Evolutionary conservation across 2,797 vertebrate genomes (phyloP), one percentile per base, ranked within the genome.

Genomic region (Coreius guichenoti): DNA sequence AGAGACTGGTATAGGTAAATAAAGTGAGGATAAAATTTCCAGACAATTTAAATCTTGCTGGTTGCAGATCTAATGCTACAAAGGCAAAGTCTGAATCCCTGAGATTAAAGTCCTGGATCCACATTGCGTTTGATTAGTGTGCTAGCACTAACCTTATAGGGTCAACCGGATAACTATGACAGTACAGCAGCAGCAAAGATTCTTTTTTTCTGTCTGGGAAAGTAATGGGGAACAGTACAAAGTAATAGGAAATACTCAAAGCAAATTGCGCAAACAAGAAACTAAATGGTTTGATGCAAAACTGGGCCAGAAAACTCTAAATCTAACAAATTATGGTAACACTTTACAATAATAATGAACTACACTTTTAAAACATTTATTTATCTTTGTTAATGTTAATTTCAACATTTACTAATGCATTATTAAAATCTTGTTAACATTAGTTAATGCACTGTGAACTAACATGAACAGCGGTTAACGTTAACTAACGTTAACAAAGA

Each of bases 31-130:
- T 69, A 12, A 39, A 3, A 33, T 73, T 47, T 81, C 16, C 31
- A 81, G 80, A 81, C 49, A 58, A 70, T 29, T 43, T 73, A 86
- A 78, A 68, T 83, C 88, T 86, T 80, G 21, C 31, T 73, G 56
- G 82, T 86, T 63, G 31, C 51, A 67, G 78, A 54, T 29, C 54
- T 36, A 21, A 33, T 72, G 56, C 75, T 43, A 86, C 75, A 69
- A 58, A 75, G 23, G 47, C 51, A 78, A 11, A 81, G 75, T 56
- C 61, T 72, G 29, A 56, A 82, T 69, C 79, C 45, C n/a, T 70
- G 51, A 31, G 47, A 47, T 86, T 70, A 58, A 69, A 72, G 68
- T 82, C 43, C 77, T 19, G 65, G 13, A 88, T 74, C 33, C 7
- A 17, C 56, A 23, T 49, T 73, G 17, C 13, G 14, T 84, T 81